A percentile compares a stretch with the other conserved stretches of the same genome.
These are phyloP conservation scores for Monoplex corrugatus DNA, from an alignment of 2,888 invertebrate species.

Conservation along the genomic window DNA sequence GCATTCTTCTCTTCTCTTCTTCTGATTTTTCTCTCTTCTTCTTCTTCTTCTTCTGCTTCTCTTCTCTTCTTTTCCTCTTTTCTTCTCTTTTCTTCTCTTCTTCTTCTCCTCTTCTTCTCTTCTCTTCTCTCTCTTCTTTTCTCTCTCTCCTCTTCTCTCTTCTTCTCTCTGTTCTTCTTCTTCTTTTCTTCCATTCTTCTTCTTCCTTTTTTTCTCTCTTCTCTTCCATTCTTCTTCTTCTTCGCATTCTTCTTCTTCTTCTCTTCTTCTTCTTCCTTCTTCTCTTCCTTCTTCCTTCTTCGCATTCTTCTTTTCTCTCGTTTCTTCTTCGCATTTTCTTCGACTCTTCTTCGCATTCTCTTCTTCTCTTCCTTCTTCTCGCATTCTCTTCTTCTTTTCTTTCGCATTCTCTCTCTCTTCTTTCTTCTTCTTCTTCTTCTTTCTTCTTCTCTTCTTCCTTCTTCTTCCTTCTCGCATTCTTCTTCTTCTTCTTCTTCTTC, in stretches of 20 bases:
- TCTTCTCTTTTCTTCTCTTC: no score
- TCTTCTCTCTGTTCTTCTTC: neutral
- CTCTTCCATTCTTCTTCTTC: neutral
- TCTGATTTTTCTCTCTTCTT: neutral
- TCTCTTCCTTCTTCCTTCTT: neutral
- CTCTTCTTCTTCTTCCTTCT: neutral
- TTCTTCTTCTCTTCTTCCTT: neutral
- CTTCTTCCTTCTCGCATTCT: neutral
- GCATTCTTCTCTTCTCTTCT: neutral
- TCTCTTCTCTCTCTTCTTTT: neutral
- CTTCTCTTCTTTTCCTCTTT: neutral
- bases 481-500: neutral
- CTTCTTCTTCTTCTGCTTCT: neutral
- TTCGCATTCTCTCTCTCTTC: neutral
- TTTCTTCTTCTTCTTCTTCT: neutral
- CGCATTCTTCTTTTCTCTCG: no score
- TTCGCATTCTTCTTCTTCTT: neutral
- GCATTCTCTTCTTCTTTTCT: neutral
- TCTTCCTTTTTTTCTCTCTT: neutral
- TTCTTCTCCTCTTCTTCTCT: neutral
- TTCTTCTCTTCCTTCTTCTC: neutral
- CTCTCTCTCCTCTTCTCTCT: neutral
- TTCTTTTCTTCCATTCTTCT: neutral
- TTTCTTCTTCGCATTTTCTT: neutral
- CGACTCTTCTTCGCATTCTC: neutral